These are phyloP conservation scores for Puma concolor DNA, from an alignment of 2,113 vertebrate genomes.

Conservation along the genomic window DNA sequence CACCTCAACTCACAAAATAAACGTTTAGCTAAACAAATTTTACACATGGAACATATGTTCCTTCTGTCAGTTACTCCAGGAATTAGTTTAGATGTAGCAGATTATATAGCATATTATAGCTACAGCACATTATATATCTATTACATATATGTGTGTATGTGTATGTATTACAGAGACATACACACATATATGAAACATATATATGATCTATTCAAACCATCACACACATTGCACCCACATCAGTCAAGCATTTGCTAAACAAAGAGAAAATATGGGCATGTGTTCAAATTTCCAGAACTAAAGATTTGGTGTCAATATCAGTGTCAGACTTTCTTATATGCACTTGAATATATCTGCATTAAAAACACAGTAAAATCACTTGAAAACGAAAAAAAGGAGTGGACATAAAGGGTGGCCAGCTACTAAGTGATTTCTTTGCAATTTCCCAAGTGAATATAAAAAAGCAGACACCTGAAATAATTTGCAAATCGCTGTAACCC, in stretches of 20 bases:
- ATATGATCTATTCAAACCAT: neutral
- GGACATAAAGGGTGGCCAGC: neutral
- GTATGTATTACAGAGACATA: neutral
- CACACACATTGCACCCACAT: neutral
- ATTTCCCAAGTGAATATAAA: slow-evolving; percentile 77
- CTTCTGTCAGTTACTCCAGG: slow-evolving; percentile 19
- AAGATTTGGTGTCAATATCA: slow-evolving; percentile 46
- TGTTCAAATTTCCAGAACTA: slow-evolving; percentile 42
- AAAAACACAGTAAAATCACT: slow-evolving; percentile 25
- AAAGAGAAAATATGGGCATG: slow-evolving; percentile 49
- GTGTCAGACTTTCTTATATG: slow-evolving; percentile 40
- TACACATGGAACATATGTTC: neutral
- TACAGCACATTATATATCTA: neutral
- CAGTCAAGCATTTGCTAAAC: slow-evolving; percentile 57
- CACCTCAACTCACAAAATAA: slow-evolving; percentile 61
- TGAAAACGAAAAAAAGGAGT: slow-evolving; percentile 66
- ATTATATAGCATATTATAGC: neutral
- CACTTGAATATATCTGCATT: slow-evolving; percentile 66
- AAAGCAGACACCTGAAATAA: slow-evolving; percentile 80
- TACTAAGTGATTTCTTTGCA: slow-evolving; percentile 69
- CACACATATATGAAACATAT: neutral
- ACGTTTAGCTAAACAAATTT: slow-evolving; percentile 63
- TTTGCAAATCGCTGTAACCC: slow-evolving; percentile 77
- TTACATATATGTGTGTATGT: neutral
- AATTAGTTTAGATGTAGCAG: slow-evolving; percentile 54